These are phyloP conservation scores for Odontothrips loti DNA, from an alignment of 2,888 invertebrate genomes.

Conservation along the genomic window DNA sequence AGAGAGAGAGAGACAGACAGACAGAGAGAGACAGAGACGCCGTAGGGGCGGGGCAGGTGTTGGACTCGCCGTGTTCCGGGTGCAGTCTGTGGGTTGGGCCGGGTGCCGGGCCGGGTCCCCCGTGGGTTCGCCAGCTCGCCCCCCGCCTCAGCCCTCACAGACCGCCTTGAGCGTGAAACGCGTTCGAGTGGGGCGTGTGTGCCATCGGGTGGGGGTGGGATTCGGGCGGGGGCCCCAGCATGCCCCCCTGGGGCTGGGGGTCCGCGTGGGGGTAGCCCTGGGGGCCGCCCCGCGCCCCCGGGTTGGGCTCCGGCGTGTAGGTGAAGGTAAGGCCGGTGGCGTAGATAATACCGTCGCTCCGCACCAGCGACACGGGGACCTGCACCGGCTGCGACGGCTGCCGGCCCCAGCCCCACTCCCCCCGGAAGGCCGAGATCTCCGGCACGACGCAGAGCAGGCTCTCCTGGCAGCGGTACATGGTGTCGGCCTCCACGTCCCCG, in stretches of 20 bases:
- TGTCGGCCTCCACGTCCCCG: slow-evolving; percentile 97
- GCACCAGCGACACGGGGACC: slow-evolving; percentile 92
- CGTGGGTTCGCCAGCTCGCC: not conserved
- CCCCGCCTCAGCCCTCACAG: not conserved
- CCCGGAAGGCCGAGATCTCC: slow-evolving; percentile 92
- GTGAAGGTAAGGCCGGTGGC: slow-evolving; percentile 97
- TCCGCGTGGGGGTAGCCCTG: slow-evolving; percentile 52
- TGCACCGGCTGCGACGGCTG: slow-evolving; percentile 60
- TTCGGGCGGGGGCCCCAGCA: not conserved
- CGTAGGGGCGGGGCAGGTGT: no score
- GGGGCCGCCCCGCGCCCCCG: slow-evolving; percentile 60
- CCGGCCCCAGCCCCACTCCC: slow-evolving; percentile 93
- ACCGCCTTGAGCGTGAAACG: not conserved
- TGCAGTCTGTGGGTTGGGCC: no score
- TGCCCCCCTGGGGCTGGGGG: slow-evolving; percentile 63
- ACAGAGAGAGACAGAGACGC: no score
- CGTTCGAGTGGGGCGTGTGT: slow-evolving; percentile 41
- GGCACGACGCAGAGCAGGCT: slow-evolving; percentile 96
- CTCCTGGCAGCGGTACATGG: slow-evolving; percentile 92
- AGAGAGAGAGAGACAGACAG: no score
- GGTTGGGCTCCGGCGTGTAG: slow-evolving; percentile 97
- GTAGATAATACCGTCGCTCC: slow-evolving; percentile 97
- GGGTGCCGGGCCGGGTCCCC: no score
- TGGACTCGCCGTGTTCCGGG: no score
- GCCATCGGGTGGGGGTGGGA: slow-evolving; percentile 3